Base-by-base conservation (phyloP, 2,113 vertebrate genomes). In the Gymnobelideus leadbeateri region DNA sequence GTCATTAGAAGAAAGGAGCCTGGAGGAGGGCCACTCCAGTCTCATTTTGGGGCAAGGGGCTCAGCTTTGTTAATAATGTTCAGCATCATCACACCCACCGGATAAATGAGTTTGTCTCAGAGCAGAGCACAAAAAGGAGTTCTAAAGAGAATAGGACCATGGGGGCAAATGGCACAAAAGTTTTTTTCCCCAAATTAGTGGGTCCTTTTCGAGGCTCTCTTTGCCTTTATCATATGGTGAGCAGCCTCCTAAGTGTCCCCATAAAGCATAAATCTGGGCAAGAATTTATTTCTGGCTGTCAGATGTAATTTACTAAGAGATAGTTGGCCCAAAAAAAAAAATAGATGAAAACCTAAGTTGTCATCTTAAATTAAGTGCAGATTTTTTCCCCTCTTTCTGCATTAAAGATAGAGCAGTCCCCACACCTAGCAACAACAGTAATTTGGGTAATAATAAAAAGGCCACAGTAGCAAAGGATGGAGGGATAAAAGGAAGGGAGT, bases 211-310 rank as follows among this genome's bases (percentile, higher is more conserved):
- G 61, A 95, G 96, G 96, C 47, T 96, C 91, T 96, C 97, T 97
- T 97, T 91, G 50, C 96, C 95, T 94, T 96, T 54, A 61, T 54
- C 93, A 37, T 21, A 97, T 96, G n/a, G 68, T 95, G 96, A 97
- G 96, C 97, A 96, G 91, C 96, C 91, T 90, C 91, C 96, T 93
- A 51, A 89, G 95, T 97, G 96, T 91, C 98, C 96, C 97, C 1
- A 90, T 84, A 97, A 95, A 90, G 91, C 97, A 98, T 98, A 98
- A 98, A 98, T 98, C 97, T 98, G 96, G 91, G 95, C 96, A 54
- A 92, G 91, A 96, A 97, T 98, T 98, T 98, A 98, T 98, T 98
- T 98, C 93, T 97, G 95, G 96, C 95, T 98, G 98, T 98, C 98
- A 98, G 95, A 98, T 93, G 21, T 97, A 98, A 98, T 98, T 98